These are phyloP conservation scores for Drosophila fulvimacula DNA, from an alignment of 2,888 invertebrate species.

Conservation along the genomic window DNA sequence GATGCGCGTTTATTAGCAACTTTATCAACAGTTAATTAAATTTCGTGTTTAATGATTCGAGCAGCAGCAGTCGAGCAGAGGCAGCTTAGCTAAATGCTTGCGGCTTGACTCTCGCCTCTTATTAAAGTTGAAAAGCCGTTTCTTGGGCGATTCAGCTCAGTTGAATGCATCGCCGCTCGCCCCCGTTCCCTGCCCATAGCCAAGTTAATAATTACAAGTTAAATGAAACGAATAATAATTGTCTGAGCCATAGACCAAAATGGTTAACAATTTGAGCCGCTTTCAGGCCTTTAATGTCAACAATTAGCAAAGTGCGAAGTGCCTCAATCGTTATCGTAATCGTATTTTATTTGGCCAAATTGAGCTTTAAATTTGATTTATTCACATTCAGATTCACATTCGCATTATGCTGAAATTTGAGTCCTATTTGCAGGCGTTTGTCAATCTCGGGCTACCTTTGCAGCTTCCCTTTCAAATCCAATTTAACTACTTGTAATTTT, in stretches of 20 bases:
- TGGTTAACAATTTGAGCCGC: neutral
- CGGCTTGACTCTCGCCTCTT: slow-evolving; percentile 57
- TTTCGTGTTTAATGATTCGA: slow-evolving; percentile 75
- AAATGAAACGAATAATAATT: slow-evolving; percentile 72
- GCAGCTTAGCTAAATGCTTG: slow-evolving; percentile 53
- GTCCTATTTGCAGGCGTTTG: neutral
- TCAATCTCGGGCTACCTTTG: slow-evolving; percentile 1
- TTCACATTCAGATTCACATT: neutral
- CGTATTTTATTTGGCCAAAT: neutral
- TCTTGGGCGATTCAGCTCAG: slow-evolving; percentile 19
- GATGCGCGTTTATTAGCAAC: slow-evolving; percentile 65
- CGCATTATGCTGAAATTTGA: slow-evolving; percentile 1
- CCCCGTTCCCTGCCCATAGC: slow-evolving; percentile 18
- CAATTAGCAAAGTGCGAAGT: slow-evolving; percentile 7
- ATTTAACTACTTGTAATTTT: slow-evolving; percentile 34
- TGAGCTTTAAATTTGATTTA: neutral
- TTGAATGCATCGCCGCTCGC: slow-evolving; percentile 24
- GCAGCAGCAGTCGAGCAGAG: slow-evolving; percentile 26
- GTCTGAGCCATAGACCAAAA: slow-evolving; percentile 33
- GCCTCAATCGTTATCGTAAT: slow-evolving; percentile 1
- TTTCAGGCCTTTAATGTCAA: too few relatives aligned
- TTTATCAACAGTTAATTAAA: slow-evolving; percentile 80
- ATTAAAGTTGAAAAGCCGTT: slow-evolving; percentile 48
- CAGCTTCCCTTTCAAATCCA: slow-evolving; percentile 1
- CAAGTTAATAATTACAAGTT: slow-evolving; percentile 60